Conservation (phyloP, 2,888 invertebrate genomes). For the Abrostola triplasia region DNA sequence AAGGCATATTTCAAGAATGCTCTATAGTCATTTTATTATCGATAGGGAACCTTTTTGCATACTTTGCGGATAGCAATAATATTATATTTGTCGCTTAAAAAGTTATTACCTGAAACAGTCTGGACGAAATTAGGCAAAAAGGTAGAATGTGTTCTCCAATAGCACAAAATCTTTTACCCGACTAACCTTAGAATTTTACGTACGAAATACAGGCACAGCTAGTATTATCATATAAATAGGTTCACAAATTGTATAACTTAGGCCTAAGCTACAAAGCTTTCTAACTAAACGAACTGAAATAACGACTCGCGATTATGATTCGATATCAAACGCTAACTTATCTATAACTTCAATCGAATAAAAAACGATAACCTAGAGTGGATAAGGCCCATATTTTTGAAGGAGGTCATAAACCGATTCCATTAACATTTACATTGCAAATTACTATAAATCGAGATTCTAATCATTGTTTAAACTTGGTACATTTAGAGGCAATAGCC, state of each 20-base stretch:
- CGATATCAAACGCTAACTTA: conserved; percentile 27
- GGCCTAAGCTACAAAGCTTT: conserved; percentile 20
- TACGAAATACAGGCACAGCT: background rate
- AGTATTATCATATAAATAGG: conserved; percentile 19
- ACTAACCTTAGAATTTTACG: background rate
- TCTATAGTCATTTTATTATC: background rate
- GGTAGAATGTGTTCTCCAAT: background rate
- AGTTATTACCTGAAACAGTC: background rate
- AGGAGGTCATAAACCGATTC: conserved; percentile 68
- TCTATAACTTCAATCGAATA: conserved; percentile 46
- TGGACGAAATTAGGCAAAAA: background rate
- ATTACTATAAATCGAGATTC: conserved; percentile 82
- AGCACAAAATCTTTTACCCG: background rate
- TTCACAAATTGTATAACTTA: conserved; percentile 23
- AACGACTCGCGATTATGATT: conserved; percentile 28
- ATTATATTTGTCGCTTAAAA: no score
- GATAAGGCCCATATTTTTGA: conserved; percentile 58
- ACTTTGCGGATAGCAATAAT: no score
- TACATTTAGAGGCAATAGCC: conserved; percentile 78
- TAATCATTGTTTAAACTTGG: conserved; percentile 79
- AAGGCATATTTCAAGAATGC: no score
- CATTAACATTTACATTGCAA: conserved; percentile 77
- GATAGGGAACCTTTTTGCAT: background rate
- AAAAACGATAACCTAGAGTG: conserved; percentile 49
- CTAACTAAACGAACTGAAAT: conserved; percentile 28